Percentiles rank a stretch among this genome's conserved stretches.
Evolutionary conservation across 2,113 vertebrate genomes (phyloP).

Genomic region (Leptobrachium ailaonicum): DNA sequence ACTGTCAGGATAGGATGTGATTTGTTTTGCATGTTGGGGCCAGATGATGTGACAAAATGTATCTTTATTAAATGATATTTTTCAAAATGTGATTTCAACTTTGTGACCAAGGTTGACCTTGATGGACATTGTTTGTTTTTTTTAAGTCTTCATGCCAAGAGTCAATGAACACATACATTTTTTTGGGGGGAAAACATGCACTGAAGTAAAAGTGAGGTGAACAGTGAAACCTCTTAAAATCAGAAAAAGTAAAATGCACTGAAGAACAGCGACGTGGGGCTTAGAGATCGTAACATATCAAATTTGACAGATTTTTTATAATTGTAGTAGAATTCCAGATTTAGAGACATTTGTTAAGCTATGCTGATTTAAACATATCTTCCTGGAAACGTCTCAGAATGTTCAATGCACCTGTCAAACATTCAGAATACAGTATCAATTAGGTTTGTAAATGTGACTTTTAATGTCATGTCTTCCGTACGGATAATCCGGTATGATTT

Average conservation of each 20-base stretch:
- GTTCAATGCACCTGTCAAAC: conserved; percentile 37
- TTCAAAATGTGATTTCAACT: too few relatives aligned
- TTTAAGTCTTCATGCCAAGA: too few relatives aligned
- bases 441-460: conserved; percentile 26
- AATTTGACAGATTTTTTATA: conserved; percentile 40
- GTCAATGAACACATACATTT: too few relatives aligned
- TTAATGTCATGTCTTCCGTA: conserved; percentile 15
- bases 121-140: too few relatives aligned
- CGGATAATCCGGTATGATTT: conserved; percentile 1
- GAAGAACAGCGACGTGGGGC: conserved; percentile 17
- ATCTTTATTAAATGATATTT: too few relatives aligned
- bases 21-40: too few relatives aligned
- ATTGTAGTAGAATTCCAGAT: conserved; percentile 42
- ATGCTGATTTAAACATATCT: too few relatives aligned
- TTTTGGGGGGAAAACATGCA: too few relatives aligned
- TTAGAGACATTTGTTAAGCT: conserved; percentile 19
- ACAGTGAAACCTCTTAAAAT: not conserved
- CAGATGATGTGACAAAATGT: too few relatives aligned
- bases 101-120: too few relatives aligned
- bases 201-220: too few relatives aligned
- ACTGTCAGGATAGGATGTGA: too few relatives aligned
- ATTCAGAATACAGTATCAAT: conserved; percentile 29
- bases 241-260: conserved; percentile 12
- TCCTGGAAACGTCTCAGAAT: not conserved
- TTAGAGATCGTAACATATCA: conserved; percentile 37